Conservation (phyloP, 2,113 vertebrate genomes). For the Dolichallabes microphthalmus region DNA sequence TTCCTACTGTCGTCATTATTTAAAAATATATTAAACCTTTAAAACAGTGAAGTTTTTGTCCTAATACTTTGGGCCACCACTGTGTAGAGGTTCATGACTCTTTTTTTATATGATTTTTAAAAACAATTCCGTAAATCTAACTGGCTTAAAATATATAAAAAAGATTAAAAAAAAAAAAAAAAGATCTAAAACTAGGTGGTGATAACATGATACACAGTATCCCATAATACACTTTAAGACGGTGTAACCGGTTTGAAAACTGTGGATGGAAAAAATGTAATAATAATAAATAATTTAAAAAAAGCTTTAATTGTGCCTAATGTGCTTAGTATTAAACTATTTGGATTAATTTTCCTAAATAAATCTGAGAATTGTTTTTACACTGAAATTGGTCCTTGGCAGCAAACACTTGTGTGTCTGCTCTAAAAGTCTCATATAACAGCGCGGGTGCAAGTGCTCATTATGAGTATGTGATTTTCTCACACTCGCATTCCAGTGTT, state of each 20-base stretch:
- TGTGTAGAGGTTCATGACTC: background rate
- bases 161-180: too few relatives aligned
- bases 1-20: too few relatives aligned
- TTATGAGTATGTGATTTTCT: conserved; percentile 1
- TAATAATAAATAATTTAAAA: background rate
- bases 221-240: background rate
- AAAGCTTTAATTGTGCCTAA: background rate
- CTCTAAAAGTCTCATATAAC: background rate
- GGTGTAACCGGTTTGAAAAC: background rate
- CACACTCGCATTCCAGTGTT: background rate
- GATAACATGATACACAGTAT: background rate
- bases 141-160: background rate
- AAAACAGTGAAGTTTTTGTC: too few relatives aligned
- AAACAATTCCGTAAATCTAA: too few relatives aligned
- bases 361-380: background rate
- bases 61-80: too few relatives aligned
- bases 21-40: too few relatives aligned
- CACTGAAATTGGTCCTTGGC: background rate
- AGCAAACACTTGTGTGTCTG: background rate
- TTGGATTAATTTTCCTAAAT: background rate
- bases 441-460: background rate
- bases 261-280: background rate
- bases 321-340: background rate
- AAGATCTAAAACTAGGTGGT: background rate
- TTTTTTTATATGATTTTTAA: too few relatives aligned